Conservation (phyloP, 1,140 invertebrate genomes). For the Lepidostoma basale region DNA sequence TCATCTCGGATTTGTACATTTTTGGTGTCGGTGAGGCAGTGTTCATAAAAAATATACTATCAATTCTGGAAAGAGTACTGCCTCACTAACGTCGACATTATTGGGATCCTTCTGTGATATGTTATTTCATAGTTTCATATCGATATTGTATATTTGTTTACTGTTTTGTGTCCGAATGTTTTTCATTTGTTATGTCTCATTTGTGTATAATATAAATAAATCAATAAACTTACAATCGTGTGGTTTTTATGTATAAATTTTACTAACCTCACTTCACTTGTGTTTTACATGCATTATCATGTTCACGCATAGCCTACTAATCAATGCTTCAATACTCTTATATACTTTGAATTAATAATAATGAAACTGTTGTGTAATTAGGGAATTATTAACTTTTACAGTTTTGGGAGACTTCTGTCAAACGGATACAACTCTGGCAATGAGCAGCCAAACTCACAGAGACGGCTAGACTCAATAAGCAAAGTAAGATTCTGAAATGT, state of each 20-base stretch:
- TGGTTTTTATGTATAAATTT: neutral
- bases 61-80: too few relatives aligned
- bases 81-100: too few relatives aligned
- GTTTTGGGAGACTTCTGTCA: conserved; percentile 11
- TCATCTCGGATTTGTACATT: too few relatives aligned
- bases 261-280: neutral
- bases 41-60: too few relatives aligned
- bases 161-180: too few relatives aligned
- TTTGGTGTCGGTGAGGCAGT: too few relatives aligned
- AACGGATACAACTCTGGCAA: conserved; percentile 4
- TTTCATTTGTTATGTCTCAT: too few relatives aligned
- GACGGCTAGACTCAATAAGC: conserved; percentile 24
- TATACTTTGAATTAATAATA: neutral
- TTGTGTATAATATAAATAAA: neutral
- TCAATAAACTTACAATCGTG: neutral
- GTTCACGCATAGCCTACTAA: neutral
- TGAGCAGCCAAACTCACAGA: conserved; percentile 3
- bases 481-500: too few relatives aligned
- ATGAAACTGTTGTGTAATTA: neutral
- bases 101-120: neutral
- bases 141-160: neutral
- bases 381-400: too few relatives aligned
- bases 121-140: neutral
- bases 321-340: neutral
- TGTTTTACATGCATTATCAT: neutral